phyloP scores from a whole-genome alignment of 2,797 vertebrate genomes.

The Sternarchorhynchus goeldii region DNA sequence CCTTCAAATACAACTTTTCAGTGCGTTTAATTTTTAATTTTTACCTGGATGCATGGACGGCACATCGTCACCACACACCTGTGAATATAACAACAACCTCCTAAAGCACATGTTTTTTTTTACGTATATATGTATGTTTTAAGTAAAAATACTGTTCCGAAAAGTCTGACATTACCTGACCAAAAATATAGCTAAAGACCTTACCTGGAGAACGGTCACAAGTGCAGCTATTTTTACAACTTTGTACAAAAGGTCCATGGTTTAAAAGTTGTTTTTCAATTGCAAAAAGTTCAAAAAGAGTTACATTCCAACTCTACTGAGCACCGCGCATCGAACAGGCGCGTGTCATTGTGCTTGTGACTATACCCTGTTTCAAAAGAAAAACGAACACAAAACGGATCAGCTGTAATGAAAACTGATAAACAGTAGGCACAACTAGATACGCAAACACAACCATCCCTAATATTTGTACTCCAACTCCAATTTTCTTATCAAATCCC shows the following conservation, averaged over 20 bases:
- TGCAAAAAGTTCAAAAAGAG: constrained; percentile 1
- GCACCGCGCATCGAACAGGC: not conserved
- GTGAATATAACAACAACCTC: constrained; percentile 46
- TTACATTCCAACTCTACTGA: not conserved
- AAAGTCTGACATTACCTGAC: not conserved
- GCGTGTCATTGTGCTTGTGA: constrained; percentile 13
- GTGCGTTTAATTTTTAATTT: not conserved
- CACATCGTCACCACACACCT: constrained; percentile 73
- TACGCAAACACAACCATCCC: not conserved
- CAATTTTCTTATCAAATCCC: constrained; percentile 1
- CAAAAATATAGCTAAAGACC: not conserved
- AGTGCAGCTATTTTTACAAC: constrained; percentile 45
- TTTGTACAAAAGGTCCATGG: constrained; percentile 52
- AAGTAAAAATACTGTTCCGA: not conserved
- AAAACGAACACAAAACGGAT: not conserved
- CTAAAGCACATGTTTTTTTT: no score
- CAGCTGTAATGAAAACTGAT: not conserved
- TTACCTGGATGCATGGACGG: constrained; percentile 78
- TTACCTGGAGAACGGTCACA: constrained; percentile 53
- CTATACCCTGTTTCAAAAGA: not conserved
- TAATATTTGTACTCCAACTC: not conserved
- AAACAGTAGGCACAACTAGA: not conserved
- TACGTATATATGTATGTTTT: not conserved
- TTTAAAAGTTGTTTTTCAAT: constrained; percentile 1
- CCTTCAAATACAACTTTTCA: not conserved